Evolutionary conservation across 2,113 vertebrate genomes (phyloP), one percentile per base, ranked within the genome.

Genomic region (Psilopogon haemacephalus): DNA sequence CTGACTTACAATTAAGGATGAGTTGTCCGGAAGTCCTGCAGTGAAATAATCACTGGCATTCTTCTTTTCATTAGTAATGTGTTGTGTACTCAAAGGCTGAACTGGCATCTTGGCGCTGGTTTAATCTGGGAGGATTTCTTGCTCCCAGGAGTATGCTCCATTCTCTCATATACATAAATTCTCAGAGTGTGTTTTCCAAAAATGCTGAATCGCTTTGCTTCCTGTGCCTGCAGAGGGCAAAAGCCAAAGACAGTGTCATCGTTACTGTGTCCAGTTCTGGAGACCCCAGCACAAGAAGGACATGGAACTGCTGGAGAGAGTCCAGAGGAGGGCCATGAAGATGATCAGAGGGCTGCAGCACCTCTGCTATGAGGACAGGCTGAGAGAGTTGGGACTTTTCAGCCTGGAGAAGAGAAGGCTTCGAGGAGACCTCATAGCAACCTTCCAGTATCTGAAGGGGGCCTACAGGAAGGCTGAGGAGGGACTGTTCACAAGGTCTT

Each of bases 1-100:
- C 80, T 42, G 77, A n/a, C 76, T 86, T 86, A 8, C 83, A 95
- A 93, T 96, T 96, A 95, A 94, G 58, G 79, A 85, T 96, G 95
- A 96, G 89, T n/a, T 50, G 87, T 37, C 93, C 85, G 48, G 87
- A 95, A 94, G 82, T 83, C 84, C 75, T 89, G 37, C 72, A 44
- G 75, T 35, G 74, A 68, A 86, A 33, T 72, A 74, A 72, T 89
- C 42, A 14, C 72, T 52, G 76, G 5, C 38, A 8, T 89, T 62
- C 72, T 92, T 77, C 85, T 90, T 93, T 77, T 64, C 85, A 21
- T 96, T 92, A 94, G 54, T 76, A n/a, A 85, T 5, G 9, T 32
- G 44, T 30, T 52, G 52, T n/a, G 2, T 71, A 12, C 78, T 86
- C 69, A 67, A 27, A 67, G 84, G 40, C 75, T 63, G n/a, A 56